Evolutionary conservation across 2,888 invertebrate species (phyloP).

Genomic region (Anorthoa munda): DNA sequence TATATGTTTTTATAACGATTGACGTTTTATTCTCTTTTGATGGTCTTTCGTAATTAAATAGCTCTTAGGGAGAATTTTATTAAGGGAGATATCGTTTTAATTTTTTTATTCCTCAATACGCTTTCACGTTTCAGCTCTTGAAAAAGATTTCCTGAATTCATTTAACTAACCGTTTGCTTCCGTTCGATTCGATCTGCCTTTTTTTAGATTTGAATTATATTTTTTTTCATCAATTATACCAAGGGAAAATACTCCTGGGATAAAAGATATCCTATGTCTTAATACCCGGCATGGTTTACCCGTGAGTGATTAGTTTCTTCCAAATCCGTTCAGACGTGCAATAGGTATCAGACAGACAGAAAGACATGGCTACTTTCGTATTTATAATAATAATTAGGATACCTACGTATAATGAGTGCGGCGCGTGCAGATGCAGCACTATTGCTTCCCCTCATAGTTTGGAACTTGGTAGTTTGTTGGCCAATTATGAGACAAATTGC

Average conservation of each 20-base stretch:
- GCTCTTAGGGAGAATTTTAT: background rate
- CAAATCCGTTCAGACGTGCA: too few relatives aligned
- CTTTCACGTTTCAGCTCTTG: constrained; percentile 13
- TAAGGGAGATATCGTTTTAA: background rate
- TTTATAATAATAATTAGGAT: background rate
- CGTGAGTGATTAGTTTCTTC: too few relatives aligned
- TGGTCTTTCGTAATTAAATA: too few relatives aligned
- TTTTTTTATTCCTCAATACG: background rate
- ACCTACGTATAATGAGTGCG: constrained; percentile 1
- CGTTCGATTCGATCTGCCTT: constrained; percentile 3
- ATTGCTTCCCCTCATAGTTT: constrained; percentile 39
- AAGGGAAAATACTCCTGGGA: too few relatives aligned
- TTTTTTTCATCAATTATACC: too few relatives aligned
- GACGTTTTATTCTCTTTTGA: too few relatives aligned
- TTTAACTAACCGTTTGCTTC: constrained; percentile 28
- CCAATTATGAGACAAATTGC: constrained; percentile 7
- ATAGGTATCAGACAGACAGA: too few relatives aligned
- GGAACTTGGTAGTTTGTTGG: constrained; percentile 23
- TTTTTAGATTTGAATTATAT: background rate
- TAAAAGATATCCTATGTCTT: too few relatives aligned
- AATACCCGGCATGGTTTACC: too few relatives aligned
- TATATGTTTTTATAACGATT: too few relatives aligned
- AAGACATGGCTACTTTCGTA: too few relatives aligned
- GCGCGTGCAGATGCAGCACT: constrained; percentile 5
- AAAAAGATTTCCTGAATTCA: constrained; percentile 30